Conservation (phyloP, 2,797 vertebrate species). For the Sibirionetta formosa region DNA sequence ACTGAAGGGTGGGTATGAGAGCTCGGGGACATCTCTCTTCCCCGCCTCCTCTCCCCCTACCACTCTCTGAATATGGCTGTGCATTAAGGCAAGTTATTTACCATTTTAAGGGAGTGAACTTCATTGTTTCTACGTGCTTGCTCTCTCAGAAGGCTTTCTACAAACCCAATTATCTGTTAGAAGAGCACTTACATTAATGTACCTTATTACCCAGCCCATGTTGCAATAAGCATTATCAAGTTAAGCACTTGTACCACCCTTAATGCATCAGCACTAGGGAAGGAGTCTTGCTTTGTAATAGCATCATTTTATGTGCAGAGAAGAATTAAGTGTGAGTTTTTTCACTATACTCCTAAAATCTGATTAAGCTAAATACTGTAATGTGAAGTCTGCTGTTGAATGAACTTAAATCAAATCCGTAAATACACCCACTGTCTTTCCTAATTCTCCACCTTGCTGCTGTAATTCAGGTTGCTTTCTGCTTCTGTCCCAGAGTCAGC, state of each 20-base stretch:
- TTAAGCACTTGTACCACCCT: background rate
- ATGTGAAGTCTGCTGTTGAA: background rate
- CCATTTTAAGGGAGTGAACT: background rate
- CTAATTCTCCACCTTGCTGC: background rate
- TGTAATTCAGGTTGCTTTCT: background rate
- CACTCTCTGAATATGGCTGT: background rate
- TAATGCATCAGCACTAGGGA: background rate
- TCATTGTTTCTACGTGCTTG: background rate
- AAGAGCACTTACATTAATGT: background rate
- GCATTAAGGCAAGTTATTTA: background rate
- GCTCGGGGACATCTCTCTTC: background rate
- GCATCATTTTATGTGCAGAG: background rate
- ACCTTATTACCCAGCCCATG: background rate
- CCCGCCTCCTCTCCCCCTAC: background rate
- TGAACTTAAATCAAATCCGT: background rate
- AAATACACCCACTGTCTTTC: background rate
- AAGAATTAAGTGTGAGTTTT: background rate
- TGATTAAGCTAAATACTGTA: background rate
- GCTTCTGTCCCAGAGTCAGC: background rate
- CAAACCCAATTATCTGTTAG: background rate
- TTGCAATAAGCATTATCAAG: background rate
- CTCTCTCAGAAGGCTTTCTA: background rate
- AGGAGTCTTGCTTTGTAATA: background rate
- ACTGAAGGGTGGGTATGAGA: background rate
- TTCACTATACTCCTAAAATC: background rate